phyloP scores from a whole-genome alignment of 2,888 invertebrate genomes.

The Sturmia bella region DNA sequence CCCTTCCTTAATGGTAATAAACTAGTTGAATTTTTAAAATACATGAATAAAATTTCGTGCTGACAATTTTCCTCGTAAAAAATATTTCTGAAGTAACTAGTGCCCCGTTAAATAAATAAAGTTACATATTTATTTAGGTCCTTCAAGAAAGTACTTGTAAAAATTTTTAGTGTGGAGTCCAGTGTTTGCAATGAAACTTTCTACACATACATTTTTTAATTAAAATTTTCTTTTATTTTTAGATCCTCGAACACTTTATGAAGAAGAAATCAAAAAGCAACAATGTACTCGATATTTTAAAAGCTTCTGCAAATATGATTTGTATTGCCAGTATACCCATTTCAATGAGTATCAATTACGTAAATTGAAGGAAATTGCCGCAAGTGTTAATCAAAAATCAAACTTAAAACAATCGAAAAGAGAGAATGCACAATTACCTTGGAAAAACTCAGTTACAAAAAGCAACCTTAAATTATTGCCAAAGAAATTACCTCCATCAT shows the following conservation, averaged over 20 bases:
- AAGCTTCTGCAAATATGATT: slow-evolving; percentile 77
- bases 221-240: not conserved
- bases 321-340: slow-evolving; percentile 78
- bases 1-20: no score
- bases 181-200: no score
- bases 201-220: no score
- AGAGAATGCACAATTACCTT: slow-evolving; percentile 23
- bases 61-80: no score
- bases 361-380: slow-evolving; percentile 72
- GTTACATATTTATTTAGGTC: no score
- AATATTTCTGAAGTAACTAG: no score
- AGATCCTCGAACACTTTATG: slow-evolving; percentile 75
- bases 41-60: no score
- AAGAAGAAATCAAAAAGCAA: slow-evolving; percentile 72
- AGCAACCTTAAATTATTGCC: slow-evolving; percentile 44
- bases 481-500: slow-evolving; percentile 71
- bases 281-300: slow-evolving; percentile 75
- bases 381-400: slow-evolving; percentile 38
- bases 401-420: slow-evolving; percentile 11
- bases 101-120: no score
- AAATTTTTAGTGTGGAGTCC: no score
- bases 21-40: no score
- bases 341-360: slow-evolving; percentile 75
- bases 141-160: no score
- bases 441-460: slow-evolving; percentile 60